These are phyloP conservation scores for Abscondita cerata DNA, from an alignment of 2,888 invertebrate species.

Conservation along the genomic window DNA sequence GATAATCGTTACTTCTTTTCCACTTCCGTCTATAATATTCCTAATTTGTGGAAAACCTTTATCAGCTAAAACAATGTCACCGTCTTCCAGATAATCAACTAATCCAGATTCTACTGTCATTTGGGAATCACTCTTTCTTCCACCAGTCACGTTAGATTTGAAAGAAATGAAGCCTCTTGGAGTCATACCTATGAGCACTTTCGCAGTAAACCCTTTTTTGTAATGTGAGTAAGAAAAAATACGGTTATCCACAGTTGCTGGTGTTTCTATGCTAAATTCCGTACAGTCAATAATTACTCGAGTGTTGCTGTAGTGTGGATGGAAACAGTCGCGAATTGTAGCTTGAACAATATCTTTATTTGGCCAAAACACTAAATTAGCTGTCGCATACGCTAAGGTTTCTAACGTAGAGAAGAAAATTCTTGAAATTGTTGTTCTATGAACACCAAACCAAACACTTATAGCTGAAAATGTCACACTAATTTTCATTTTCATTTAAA, in stretches of 20 bases:
- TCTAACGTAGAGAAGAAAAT: conserved; percentile 31
- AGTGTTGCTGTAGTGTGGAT: conserved; percentile 4
- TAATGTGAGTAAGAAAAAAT: not conserved
- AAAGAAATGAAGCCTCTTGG: no score
- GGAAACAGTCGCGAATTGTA: conserved; percentile 12
- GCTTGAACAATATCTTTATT: conserved; percentile 12
- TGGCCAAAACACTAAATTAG: conserved; percentile 25
- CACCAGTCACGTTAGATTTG: no score
- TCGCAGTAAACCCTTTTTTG: not conserved
- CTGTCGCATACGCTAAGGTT: conserved; percentile 18
- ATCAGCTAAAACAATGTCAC: no score
- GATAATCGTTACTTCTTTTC: no score
- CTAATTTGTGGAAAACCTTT: no score
- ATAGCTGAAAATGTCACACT: conserved; percentile 34
- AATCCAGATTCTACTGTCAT: no score
- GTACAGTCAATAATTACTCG: conserved; percentile 1
- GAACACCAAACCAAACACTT: conserved; percentile 30
- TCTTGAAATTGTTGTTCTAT: conserved; percentile 35
- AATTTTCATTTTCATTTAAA: conserved; percentile 35
- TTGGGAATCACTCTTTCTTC: no score
- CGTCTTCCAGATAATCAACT: no score
- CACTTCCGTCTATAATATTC: no score
- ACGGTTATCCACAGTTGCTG: not conserved
- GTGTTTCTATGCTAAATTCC: not conserved
- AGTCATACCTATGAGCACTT: not conserved